A percentile compares a stretch with the other conserved stretches of the same genome.
phyloP scores from a whole-genome alignment of 1,140 invertebrate species.

The Lysiphlebus fabarum region DNA sequence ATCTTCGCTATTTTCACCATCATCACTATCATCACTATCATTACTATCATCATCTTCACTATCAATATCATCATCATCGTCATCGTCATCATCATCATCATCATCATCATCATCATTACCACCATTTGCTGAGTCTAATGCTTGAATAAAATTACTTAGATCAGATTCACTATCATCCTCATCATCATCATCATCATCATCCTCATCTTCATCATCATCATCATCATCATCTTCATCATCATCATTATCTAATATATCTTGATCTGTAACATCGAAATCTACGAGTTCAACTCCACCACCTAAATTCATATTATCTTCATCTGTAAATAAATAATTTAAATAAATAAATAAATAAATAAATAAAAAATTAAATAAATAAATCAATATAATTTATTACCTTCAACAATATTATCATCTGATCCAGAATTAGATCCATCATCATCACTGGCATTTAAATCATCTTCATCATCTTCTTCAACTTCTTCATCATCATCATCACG shows the following conservation, averaged over 20 bases:
- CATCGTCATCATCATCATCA: too few species aligned
- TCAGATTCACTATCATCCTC: conserved; percentile 44
- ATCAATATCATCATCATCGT: too few species aligned
- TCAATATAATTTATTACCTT: conserved; percentile 44
- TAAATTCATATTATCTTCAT: conserved; percentile 43
- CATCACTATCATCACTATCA: too few species aligned
- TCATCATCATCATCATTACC: too few species aligned
- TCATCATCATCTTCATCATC: conserved; percentile 47
- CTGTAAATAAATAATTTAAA: too few species aligned
- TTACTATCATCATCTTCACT: too few species aligned
- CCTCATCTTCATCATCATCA: conserved; percentile 42
- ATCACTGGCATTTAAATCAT: conserved; percentile 52
- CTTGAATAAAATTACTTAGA: too few species aligned
- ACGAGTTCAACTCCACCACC: conserved; percentile 39
- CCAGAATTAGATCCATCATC: conserved; percentile 56
- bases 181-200: conserved; percentile 41
- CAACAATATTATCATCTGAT: conserved; percentile 57
- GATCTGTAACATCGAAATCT: not conserved
- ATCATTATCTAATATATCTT: conserved; percentile 44
- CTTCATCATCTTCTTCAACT: conserved; percentile 70
- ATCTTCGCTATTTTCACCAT: too few species aligned
- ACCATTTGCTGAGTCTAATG: too few species aligned
- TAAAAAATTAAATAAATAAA: conserved; percentile 13
- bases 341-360: conserved; percentile 16
- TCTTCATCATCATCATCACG: conserved; percentile 73